Conservation (phyloP, 2,888 invertebrate genomes). For the Pycnomerus fuliginosus region DNA sequence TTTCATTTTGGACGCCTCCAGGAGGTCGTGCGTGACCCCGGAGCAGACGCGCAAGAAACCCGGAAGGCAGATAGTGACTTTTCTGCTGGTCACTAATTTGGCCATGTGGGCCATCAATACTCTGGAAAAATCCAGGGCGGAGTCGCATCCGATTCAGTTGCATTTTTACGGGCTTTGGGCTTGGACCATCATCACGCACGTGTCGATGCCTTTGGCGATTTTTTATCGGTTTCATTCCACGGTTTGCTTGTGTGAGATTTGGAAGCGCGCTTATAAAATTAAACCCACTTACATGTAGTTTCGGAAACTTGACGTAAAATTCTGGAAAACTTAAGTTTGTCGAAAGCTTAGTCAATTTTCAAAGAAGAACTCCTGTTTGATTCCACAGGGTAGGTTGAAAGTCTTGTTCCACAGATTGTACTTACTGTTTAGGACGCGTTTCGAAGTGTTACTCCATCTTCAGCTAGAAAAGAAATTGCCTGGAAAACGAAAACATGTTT, state of each 20-base stretch:
- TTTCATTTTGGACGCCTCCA: conserved; percentile 73
- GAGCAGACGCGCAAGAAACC: conserved; percentile 75
- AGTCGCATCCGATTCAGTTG: conserved; percentile 78
- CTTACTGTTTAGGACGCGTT: too few species aligned
- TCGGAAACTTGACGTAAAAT: conserved; percentile 17
- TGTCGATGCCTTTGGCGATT: conserved; percentile 85
- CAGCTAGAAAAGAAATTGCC: too few species aligned
- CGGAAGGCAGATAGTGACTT: conserved; percentile 82
- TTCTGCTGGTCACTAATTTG: conserved; percentile 75
- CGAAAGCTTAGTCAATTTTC: too few species aligned
- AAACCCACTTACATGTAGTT: conserved; percentile 53
- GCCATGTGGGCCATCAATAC: conserved; percentile 88
- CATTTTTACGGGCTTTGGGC: conserved; percentile 85
- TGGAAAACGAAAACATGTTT: too few species aligned
- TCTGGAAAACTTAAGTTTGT: conserved; percentile 15
- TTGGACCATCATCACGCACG: conserved; percentile 88
- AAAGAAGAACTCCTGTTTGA: too few species aligned
- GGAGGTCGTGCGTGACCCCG: conserved; percentile 71
- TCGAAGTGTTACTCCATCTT: too few species aligned
- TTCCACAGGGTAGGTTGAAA: too few species aligned
- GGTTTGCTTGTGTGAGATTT: conserved; percentile 88
- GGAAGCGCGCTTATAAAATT: conserved; percentile 86
- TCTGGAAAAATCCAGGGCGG: conserved; percentile 78
- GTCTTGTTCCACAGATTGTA: too few species aligned
- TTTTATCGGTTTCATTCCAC: conserved; percentile 91